Base-by-base conservation (phyloP, 2,797 vertebrate genomes). In the Philypnodon macrostomus region DNA sequence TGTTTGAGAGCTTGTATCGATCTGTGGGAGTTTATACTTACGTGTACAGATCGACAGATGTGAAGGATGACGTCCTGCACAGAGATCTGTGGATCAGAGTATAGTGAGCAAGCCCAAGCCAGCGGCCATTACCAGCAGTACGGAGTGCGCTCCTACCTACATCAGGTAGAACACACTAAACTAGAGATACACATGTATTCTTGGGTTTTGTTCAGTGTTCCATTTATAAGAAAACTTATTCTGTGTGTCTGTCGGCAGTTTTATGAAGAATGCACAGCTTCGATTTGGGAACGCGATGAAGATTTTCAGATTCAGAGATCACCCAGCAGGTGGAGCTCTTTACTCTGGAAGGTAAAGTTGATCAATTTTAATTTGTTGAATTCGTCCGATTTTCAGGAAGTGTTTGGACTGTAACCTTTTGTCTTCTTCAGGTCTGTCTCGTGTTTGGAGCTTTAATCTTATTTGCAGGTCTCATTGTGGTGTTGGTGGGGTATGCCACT, bases 281-380 rank as follows among this genome's bases (percentile, higher is more conserved):
- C 96, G 1, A 95, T 98, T 80, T 98, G 96, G 96, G 96, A 98
- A 83, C 88, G 93, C 62, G 95, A 97, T 67, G 94, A 98, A 82
- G 95, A 98, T 91, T 97, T 97, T 91, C 96, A 98, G 93, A 95
- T 94, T 83, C 96, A 97, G 95, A 96, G 93, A 92, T 97, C 94
- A 44, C 94, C 94, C 7, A 94, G 89, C 79, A 89, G 92, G 91
- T 97, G 96, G 94, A 98, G 93, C 93, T 96, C 95, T 85, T 85
- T 92, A 18, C 91, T 97, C 92, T 99, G 96, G 96, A 99, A 99
- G 95, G 96, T 99, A 36, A 79, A 68, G 4, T n/a, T n/a, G n/a
- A 10, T 33, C 17, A 23, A 48, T 16, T 8, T 29, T 8, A 9
- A 2, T 1, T 44, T 18, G 10, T 12, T 18, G 7, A 44, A 30